Base-by-base conservation (phyloP, 2,888 invertebrate genomes). In the Axea sp. region DNA sequence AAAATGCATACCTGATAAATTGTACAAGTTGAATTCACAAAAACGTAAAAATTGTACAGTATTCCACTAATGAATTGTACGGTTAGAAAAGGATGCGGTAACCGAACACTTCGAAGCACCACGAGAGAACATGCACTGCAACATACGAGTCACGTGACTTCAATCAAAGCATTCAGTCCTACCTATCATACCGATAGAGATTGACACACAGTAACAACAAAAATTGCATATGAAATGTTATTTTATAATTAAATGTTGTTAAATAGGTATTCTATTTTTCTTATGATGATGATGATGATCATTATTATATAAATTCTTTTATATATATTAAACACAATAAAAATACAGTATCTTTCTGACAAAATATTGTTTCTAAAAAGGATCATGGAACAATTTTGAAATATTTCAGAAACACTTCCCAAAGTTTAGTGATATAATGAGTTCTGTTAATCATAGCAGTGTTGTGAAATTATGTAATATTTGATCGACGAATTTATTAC, bases 131-230 rank as follows among this genome's bases (percentile, higher is more conserved):
- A 43, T 59, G 33, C 30, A 68, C 57, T 41, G 8, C 39, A 68
- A 51, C 49, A 59, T 41, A 43, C 41, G 6, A 9, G 59, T 59
- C 68, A 68, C 68, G 59, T 68, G 68, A 67, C 33, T 24, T 26
- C 7, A 35, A 64, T 64, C 64, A 51, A 51, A n/a, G n/a, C n/a
- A n/a, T 64, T 33, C 51, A 17, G 4, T 37, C n/a, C 12, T 37
- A 53, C n/a, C 64, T 65, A 35, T 28, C 4, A 12, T 65, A 65
- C 33, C 64, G 64, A 17, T 35, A 5, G 64, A 60, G 43, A 24
- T 31, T 24, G 5, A 26, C 5, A 7, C 26, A 26, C 6, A 7
- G n/a, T n/a, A n/a, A n/a, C n/a, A 26, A 26, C 2, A 5, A 26
- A 26, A 26, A 6, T 24, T 24, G 24, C 24, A 24, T 24, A 24